A percentile compares a stretch with the other conserved stretches of the same genome.
These are phyloP conservation scores for Lasioglossum albipes DNA, from an alignment of 1,140 invertebrate species.

Conservation along the genomic window DNA sequence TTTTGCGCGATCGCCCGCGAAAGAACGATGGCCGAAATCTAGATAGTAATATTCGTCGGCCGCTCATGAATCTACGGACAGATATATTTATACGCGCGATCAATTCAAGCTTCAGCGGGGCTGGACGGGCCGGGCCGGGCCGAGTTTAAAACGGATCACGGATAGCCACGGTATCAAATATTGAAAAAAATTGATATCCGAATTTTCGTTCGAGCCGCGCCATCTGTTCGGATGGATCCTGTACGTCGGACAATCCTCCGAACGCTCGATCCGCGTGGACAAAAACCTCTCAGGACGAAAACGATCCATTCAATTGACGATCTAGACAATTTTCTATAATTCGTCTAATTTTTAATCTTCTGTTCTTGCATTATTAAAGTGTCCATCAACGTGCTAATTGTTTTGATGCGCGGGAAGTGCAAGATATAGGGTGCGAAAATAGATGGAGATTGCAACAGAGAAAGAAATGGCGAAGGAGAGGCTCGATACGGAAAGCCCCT, in stretches of 20 bases:
- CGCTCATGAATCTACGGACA: conserved; percentile 32
- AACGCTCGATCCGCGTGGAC: too few relatives aligned
- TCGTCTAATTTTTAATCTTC: too few relatives aligned
- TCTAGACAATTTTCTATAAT: too few relatives aligned
- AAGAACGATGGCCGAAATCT: conserved; percentile 20
- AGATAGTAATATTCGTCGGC: conserved; percentile 27
- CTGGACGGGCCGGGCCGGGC: neutral
- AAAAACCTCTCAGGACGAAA: too few relatives aligned
- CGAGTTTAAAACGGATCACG: conserved; percentile 27
- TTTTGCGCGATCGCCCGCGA: neutral
- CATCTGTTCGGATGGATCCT: neutral
- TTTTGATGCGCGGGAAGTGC: too few relatives aligned
- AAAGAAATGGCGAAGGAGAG: too few relatives aligned
- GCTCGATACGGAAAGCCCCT: neutral
- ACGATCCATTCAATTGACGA: too few relatives aligned
- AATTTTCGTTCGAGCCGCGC: conserved; percentile 9
- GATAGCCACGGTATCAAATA: conserved; percentile 14
- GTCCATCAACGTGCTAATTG: too few relatives aligned
- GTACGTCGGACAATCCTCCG: too few relatives aligned
- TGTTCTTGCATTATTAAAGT: too few relatives aligned
- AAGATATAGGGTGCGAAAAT: too few relatives aligned
- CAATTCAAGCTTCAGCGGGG: conserved; percentile 12
- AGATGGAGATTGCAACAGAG: too few relatives aligned
- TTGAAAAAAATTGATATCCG: conserved; percentile 33
- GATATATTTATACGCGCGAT: conserved; percentile 42